Base-by-base conservation (phyloP, 2,113 vertebrate species). In the Pelecanus crispus region DNA sequence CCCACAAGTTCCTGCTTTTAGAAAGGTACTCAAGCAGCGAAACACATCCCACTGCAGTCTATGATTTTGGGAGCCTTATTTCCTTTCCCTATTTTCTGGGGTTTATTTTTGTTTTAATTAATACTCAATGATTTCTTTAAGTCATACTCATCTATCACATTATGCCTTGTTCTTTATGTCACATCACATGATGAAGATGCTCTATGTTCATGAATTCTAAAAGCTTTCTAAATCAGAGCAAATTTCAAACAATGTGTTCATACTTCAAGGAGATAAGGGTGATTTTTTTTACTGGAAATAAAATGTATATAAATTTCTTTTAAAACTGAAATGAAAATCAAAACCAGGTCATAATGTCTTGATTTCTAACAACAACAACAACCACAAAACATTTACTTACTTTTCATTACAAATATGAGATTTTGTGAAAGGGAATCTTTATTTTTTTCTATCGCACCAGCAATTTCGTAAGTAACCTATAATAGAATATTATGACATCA, bases 341-440 rank as follows among this genome's bases (percentile, higher is more conserved):
- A 74, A 86, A 61, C 52, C 31, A 50, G 88, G 18, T 36, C 26
- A 66, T 59, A 79, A 44, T 65, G 61, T 29, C 59, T 72, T 73
- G 50, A 80, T 90, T 94, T 93, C 21, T 92, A 95, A 72, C 31
- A 66, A 80, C 22, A 68, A 29, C 11, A 77, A n/a, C 26, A 94
- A 84, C 8, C 21, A 55, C 34, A 88, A 93, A 86, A 82, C 26
- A 93, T 97, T 96, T 96, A 97, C 99, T 99, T 98, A 99, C 99
- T 99, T 98, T 99, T 99, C 98, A 99, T 99, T 61, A 99, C 98
- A 97, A 99, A 98, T 65, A 99, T 20, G 91, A 99, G 98, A 97
- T 99, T 99, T 98, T 99, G 99, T 67, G 99, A 99, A 93, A 99
- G 98, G 66, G 98, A 97, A 97, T 99, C 99, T 97, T 98, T 99